These are phyloP conservation scores for Caenorhabditis virilis DNA, from an alignment of 2,888 invertebrate genomes.

Conservation along the genomic window DNA sequence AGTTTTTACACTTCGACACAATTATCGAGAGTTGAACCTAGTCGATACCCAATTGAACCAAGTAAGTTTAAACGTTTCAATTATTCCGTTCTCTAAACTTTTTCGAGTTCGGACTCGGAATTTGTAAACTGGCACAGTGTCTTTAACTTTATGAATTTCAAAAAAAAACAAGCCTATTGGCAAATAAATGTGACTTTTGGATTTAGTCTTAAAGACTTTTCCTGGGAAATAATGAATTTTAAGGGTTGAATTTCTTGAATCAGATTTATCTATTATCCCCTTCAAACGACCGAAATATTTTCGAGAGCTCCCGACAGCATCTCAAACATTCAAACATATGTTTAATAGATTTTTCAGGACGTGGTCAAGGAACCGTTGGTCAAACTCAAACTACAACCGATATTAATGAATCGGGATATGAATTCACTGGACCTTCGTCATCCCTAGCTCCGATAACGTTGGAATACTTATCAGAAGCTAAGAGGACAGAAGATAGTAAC, in stretches of 20 bases:
- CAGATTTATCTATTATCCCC: too few species aligned
- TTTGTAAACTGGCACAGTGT: too few species aligned
- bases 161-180: too few species aligned
- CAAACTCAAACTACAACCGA: constrained; percentile 2
- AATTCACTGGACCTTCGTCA: constrained; percentile 6
- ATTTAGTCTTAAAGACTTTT: too few species aligned
- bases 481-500: neutral
- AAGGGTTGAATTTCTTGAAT: too few species aligned
- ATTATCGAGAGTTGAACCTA: neutral
- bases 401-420: constrained; percentile 20
- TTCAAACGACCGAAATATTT: too few species aligned
- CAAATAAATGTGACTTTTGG: too few species aligned
- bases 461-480: constrained; percentile 3
- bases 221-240: too few species aligned
- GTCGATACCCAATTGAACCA: neutral
- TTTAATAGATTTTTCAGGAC: neutral
- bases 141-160: too few species aligned
- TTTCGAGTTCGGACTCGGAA: too few species aligned
- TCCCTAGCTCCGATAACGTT: constrained; percentile 9
- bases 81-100: too few species aligned
- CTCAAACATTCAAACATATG: neutral
- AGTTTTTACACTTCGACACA: neutral
- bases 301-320: too few species aligned
- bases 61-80: neutral
- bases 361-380: constrained; percentile 2